Percentiles rank a stretch among this genome's conserved stretches.
phyloP scores from a whole-genome alignment of 2,113 vertebrate genomes.

The Myxocyprinus asiaticus region DNA sequence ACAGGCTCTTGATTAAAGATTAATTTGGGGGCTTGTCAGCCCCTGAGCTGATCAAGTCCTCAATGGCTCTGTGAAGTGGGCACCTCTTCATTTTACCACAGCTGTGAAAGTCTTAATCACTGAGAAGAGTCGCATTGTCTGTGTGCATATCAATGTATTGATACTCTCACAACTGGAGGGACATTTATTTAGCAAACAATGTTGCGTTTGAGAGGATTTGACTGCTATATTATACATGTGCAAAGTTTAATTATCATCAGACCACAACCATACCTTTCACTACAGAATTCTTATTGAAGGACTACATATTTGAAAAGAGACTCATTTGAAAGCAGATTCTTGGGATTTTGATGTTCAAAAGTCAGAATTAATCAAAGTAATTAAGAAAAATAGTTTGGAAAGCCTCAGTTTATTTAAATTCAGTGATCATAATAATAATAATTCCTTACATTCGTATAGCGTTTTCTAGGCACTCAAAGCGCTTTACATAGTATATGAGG shows the following conservation, averaged over 20 bases:
- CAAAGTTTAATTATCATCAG: background rate
- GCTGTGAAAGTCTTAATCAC: slow-evolving; percentile 56
- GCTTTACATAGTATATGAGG: no score
- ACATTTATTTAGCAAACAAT: slow-evolving; percentile 19
- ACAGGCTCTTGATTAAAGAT: slow-evolving; percentile 45
- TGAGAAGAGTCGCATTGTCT: slow-evolving; percentile 52
- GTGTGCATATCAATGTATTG: slow-evolving; percentile 29
- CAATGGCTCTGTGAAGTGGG: slow-evolving; percentile 32
- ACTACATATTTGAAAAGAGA: no score
- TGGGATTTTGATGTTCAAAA: no score
- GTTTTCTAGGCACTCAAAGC: no score
- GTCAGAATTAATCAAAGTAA: no score
- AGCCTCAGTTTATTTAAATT: no score
- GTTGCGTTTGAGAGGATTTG: background rate
- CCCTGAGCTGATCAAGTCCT: slow-evolving; percentile 61
- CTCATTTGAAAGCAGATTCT: no score
- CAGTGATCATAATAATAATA: no score
- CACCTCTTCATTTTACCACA: slow-evolving; percentile 39
- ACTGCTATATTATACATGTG: background rate
- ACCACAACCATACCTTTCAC: no score
- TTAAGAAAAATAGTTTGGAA: no score
- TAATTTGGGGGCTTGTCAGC: slow-evolving; percentile 46
- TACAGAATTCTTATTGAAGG: no score
- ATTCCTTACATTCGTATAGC: no score
- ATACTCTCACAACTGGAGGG: slow-evolving; percentile 5